Base-by-base conservation (phyloP, 2,888 invertebrate genomes). In the Yponomeuta plumbellus region DNA sequence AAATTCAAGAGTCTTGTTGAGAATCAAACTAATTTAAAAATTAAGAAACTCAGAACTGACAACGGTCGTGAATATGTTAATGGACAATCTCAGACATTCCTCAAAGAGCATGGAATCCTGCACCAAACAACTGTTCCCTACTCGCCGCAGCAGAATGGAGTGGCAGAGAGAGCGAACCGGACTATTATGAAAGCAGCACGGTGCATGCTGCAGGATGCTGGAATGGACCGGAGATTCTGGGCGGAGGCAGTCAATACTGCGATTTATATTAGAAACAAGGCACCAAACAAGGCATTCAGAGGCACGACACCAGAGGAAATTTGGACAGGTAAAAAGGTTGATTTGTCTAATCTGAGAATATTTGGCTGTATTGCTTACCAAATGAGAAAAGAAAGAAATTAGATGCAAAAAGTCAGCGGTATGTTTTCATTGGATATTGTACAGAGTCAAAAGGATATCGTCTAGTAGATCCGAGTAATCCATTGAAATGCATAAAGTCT, bases 361-460 rank as follows among this genome's bases (percentile, higher is more conserved):
- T 69, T 69, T 68, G 68, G 69, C 13, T 69, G 71, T 59, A 21
- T 61, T 52, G 69, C 68, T 10, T 66, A 65, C 64, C 65, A 52
- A 13, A 44, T 64, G 58, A 66, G 61, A 13, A 44, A 56, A 21
- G 64, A 13, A 68, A 62, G 20, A 69, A 67, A 65, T 40, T 66
- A n/a, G 68, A 69, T 64, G 22, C 68, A 26, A 70, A 66, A 20
- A n/a, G 65, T 59, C 64, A 67, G 59, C n/a, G 66, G 40, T 65
- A 34, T 23, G 64, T 67, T 8, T 68, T 68, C 67, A 66, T 67
- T 21, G 69, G 68, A 20, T 69, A 68, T 61, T 67, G 68, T 56
- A 65, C 52, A 23, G 64, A 67, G 8, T 64, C 65, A 17, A 69
- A 69, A 64, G 70, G 68, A 4, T 70, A 69, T 66, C 44, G 69